Evolutionary conservation across 2,113 vertebrate genomes (phyloP).

Genomic region (Nymphicus hollandicus): DNA sequence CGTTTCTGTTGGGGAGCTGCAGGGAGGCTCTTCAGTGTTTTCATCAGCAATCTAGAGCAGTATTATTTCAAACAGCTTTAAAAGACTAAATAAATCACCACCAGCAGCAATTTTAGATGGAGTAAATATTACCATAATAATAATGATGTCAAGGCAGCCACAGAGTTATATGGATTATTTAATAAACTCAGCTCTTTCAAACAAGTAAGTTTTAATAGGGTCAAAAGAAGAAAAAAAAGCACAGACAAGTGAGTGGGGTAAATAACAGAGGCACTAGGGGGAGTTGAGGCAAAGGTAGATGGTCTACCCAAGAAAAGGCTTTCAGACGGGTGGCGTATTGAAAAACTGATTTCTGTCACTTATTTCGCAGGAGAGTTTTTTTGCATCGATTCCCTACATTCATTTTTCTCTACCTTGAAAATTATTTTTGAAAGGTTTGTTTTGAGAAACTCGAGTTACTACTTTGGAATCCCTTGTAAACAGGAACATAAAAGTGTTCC

Average conservation of each 20-base stretch:
- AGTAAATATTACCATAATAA: neutral
- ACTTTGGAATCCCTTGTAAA: slow-evolving; percentile 18
- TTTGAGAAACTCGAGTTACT: neutral
- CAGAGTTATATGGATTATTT: neutral
- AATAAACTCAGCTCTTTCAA: neutral
- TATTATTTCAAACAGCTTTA: neutral
- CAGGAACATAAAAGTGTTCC: slow-evolving; percentile 24
- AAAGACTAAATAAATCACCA: neutral
- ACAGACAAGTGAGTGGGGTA: too few species aligned
- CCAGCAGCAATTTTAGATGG: neutral
- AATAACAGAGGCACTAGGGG: neutral
- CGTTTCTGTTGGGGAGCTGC: neutral
- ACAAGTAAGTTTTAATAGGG: neutral
- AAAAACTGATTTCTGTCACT: neutral
- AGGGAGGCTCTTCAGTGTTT: neutral
- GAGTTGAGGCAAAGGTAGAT: neutral
- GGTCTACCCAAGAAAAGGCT: neutral
- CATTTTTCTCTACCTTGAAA: neutral
- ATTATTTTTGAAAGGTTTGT: neutral
- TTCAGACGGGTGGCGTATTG: accelerated
- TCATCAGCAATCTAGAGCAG: neutral
- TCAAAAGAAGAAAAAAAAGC: neutral
- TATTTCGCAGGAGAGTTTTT: neutral
- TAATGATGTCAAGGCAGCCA: neutral
- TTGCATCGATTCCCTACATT: neutral